Conservation (phyloP, 2,113 vertebrate genomes). For the Entosphenus tridentatus region DNA sequence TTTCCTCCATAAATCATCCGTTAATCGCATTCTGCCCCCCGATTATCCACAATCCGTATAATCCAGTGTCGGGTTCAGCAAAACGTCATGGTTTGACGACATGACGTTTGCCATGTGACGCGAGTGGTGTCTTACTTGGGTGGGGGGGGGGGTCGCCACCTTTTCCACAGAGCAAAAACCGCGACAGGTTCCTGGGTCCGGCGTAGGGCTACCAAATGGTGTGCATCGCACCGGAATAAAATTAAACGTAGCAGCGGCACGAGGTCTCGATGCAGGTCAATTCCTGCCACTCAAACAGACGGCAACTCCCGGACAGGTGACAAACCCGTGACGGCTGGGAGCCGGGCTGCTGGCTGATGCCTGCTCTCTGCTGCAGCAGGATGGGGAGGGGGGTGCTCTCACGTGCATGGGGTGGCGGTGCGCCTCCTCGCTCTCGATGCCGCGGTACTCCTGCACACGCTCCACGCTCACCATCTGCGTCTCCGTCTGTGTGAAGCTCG, state of each 20-base stretch:
- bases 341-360: background rate
- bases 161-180: too few species aligned
- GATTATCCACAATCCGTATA: too few species aligned
- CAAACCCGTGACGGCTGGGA: background rate
- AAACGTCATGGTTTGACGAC: too few species aligned
- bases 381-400: constrained; percentile 9
- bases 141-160: too few species aligned
- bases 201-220: too few species aligned
- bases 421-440: constrained; percentile 38
- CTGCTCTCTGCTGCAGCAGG: background rate
- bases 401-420: constrained; percentile 30
- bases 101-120: too few species aligned
- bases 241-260: background rate
- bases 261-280: background rate
- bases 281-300: background rate
- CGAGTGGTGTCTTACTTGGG: too few species aligned
- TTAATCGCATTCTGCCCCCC: too few species aligned
- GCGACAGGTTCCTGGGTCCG: too few species aligned
- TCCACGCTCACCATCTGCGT: constrained; percentile 86
- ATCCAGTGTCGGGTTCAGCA: too few species aligned
- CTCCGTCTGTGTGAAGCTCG: constrained; percentile 64
- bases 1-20: too few species aligned
- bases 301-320: background rate
- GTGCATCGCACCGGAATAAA: background rate
- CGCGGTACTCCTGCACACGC: constrained; percentile 60